Base-by-base conservation (phyloP, 1,140 invertebrate species). In the Idris sp. region DNA sequence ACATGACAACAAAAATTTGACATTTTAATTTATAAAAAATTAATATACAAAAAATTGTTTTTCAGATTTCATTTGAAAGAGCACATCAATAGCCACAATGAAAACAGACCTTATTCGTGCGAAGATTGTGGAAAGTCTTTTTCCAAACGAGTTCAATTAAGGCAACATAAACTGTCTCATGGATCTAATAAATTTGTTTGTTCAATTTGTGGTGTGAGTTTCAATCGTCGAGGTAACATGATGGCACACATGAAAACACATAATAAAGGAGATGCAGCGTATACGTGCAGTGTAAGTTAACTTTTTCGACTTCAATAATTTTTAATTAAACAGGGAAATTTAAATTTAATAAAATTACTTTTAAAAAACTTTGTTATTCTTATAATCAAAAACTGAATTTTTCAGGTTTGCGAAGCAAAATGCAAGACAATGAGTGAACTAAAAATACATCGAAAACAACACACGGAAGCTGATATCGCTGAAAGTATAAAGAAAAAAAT, bases 81-180 rank as follows among this genome's bases (percentile, higher is more conserved):
- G 40, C 84, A 87, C 28, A 79, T 81, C 69, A 86, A 84, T 38
- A 74, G 78, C 41, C 88, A 89, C 26, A 79, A 79, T 33, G 88
- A 80, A 3, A 81, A 83, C 22, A 85, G 80, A 53, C 87, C 88
- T 0, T 87, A 87, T 36, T 56, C 69, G 15, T 89, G 89, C 51
- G 80, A 87, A 22, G 74, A 85, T 16, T 89, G 89, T 53, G 81
- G 77, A 0, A 88, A 89, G 67, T 69, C 81, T 3, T 89, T 89
- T 68, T 81, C 79, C n/a, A 86, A 83, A 59, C 79, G 83, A 40
- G 81, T 83, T 35, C 84, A 85, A 65, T 65, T 87, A 30, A 71
- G 84, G 22, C 84, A 86, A 31, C 85, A 87, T 43, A 79, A 69
- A 65, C 56, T 84, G 16, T 80, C 78, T 4, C 84, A 86, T 48